Base-by-base conservation (phyloP, 2,113 vertebrate genomes). In the Nannospalax galili region DNA sequence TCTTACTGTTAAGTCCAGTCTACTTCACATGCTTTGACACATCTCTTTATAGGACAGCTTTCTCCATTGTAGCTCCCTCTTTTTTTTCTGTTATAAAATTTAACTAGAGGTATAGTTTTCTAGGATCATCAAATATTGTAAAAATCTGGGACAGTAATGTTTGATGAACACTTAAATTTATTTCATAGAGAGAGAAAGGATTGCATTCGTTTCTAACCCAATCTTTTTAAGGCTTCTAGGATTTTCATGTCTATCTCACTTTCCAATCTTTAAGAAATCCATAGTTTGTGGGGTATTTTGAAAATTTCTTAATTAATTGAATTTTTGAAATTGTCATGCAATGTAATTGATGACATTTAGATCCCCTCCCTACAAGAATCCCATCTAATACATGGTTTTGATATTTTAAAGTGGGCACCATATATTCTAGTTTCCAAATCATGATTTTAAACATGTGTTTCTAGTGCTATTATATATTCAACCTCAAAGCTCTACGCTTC, bases 381-480 rank as follows among this genome's bases (percentile, higher is more conserved):
- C 48, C 48, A 52, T 91, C 65, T 11, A 82, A 11, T 70, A 22
- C 72, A 35, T 89, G 28, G 4, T 42, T 90, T 37, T 91, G 2
- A 75, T 79, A 70, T 88, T 77, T 42, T 88, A 77, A 91, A 87
- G 64, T 62, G 7, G 32, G 11, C 2, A 73, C 30, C 20, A 35
- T 69, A 19, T 32, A 86, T 90, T 90, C 48, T 52, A n/a, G 17
- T 87, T 82, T 92, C 56, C 28, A 91, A 94, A 78, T 90, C 48
- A 52, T 52, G 48, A 4, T 70, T 81, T 91, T 42, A 72, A 67
- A 30, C 17, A 69, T 69, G 45, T 37, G 22, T 20, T 81, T 73
- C 30, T 77, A 70, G 15, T 91, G 58, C 26, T 80, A 64, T 42
- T 67, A 7, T 14, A 24, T 37, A 24, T 64, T 85, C 19, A 93